Base-by-base conservation (phyloP, 2,888 invertebrate species). In the Cerceris ruficornis region DNA sequence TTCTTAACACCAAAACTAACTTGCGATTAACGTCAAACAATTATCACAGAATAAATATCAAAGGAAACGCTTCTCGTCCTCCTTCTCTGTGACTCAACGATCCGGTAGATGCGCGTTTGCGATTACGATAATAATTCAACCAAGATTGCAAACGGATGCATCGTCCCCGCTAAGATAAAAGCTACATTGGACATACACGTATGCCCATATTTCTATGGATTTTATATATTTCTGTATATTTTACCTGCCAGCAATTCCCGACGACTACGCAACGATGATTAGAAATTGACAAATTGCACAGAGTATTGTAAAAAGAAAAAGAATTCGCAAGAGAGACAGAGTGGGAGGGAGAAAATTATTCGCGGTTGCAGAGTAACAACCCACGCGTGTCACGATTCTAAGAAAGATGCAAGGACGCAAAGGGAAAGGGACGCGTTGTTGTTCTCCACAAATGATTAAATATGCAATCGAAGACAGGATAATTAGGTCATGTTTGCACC, bases 341-440 rank as follows among this genome's bases (percentile, higher is more conserved):
- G 55, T 55, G 9, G 28, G 55, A 43, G 61, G 41, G 11, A 39
- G 62, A 46, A 62, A 50, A 62, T 62, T 62, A 62, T 62, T 62
- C 62, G 41, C 39, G 50, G 39, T 62, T 62, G 50, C 62, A 41
- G 28, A 62, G 28, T 42, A 9, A 7, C 28, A 50, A 49, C 62
- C 62, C 50, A 62, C 62, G 46, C 43, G 62, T 62, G 28, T 61
- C 62, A 49, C 57, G 39, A 61, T 57, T 70, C 14, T 49, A 17
- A 50, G 57, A 49, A 17, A 58, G 62, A 49, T 70, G 57, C 64
- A 70, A 70, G 64, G 70, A 70, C 64, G 62, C 15, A 43, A 43
- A 46, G 55, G 46, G 41, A 49, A 62, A 62, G 57, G 50, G 49
- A 58, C 28, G 39, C 9, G 13, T 11, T 42, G 9, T 59, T 42